Base-by-base conservation (phyloP, 1,140 invertebrate genomes). In the Orchesella cincta region DNA sequence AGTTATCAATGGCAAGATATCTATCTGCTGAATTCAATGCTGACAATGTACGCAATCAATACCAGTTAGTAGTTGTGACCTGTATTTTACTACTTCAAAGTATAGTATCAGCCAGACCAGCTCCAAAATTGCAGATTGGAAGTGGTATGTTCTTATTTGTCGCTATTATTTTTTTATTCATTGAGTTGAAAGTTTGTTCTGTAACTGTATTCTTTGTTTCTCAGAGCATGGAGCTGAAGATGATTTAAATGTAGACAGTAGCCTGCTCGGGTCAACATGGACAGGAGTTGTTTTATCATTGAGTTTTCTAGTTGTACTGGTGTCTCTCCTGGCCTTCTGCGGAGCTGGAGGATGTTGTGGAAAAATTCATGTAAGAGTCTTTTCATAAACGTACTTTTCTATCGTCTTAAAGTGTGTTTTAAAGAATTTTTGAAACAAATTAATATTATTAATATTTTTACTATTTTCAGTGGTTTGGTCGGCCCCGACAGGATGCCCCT, bases 381-480 rank as follows among this genome's bases (percentile, higher is more conserved):
- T 16, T 18, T 34, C 23, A 73, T 71, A 36, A n/a, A 12, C 57
- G 57, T 14, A 64, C 2, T 36, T 39, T n/a, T 35, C 35, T 5
- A 36, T 39, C 26, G 16, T 23, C 1, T 39, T 46, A 14, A 23
- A 26, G 3, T 3, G 46, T 23, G n/a, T 2, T n/a, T 71, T 71
- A 16, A 3, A 3, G 12, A 51, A 31, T 46, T 8, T 46, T 23
- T 3, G 14, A 51, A 14, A 14, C 46, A 20, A 73, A 39, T 5
- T 39, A 46, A 26, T 28, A 20, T 33, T 73, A 2, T 5, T 36
- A 20, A n/a, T 36, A 5, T 52, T 57, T 23, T 18, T 73, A 31
- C 0, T 62, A 33, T 29, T 34, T 67, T n/a, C 29, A 78, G 76
- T 78, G 76, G 76, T 78, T 78, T 52, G 76, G 76, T n/a, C 54